These are phyloP conservation scores for Tridacna gigas DNA, from an alignment of 2,888 invertebrate genomes.

Conservation along the genomic window DNA sequence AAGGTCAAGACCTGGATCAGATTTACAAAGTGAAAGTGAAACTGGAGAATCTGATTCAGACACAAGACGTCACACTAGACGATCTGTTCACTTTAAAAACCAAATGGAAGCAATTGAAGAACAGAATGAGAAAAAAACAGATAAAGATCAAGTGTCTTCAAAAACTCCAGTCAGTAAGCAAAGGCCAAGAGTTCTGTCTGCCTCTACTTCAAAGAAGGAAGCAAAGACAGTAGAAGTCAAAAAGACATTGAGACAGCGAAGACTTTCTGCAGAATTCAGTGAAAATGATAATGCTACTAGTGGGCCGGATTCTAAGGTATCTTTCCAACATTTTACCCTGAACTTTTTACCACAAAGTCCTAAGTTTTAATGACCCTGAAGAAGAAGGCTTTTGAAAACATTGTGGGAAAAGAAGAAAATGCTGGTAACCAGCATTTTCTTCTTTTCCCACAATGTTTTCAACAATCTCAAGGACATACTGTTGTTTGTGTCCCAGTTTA, in stretches of 20 bases:
- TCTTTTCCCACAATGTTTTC: too few relatives aligned
- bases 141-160: constrained; percentile 22
- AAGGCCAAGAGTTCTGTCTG: constrained; percentile 43
- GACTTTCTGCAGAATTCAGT: constrained; percentile 43
- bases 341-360: too few relatives aligned
- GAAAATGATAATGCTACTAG: constrained; percentile 8
- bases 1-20: neutral
- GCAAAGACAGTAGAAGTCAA: constrained; percentile 31
- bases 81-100: constrained; percentile 17
- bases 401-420: too few relatives aligned
- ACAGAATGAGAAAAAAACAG: constrained; percentile 1
- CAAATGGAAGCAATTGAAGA: constrained; percentile 17
- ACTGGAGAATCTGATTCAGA: constrained; percentile 33
- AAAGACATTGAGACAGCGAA: constrained; percentile 42
- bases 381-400: too few relatives aligned
- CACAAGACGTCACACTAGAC: constrained; percentile 4
- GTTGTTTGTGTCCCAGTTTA: too few relatives aligned
- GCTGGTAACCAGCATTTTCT: too few relatives aligned
- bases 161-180: constrained; percentile 13
- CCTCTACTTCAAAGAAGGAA: constrained; percentile 59
- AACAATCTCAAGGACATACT: too few relatives aligned
- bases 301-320: constrained; percentile 48
- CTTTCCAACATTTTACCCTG: constrained; percentile 26
- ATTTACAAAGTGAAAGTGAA: neutral
- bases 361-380: too few relatives aligned